These are phyloP conservation scores for Pachyrhynchus sulphureomaculatus DNA, from an alignment of 1,140 invertebrate species.

Conservation along the genomic window DNA sequence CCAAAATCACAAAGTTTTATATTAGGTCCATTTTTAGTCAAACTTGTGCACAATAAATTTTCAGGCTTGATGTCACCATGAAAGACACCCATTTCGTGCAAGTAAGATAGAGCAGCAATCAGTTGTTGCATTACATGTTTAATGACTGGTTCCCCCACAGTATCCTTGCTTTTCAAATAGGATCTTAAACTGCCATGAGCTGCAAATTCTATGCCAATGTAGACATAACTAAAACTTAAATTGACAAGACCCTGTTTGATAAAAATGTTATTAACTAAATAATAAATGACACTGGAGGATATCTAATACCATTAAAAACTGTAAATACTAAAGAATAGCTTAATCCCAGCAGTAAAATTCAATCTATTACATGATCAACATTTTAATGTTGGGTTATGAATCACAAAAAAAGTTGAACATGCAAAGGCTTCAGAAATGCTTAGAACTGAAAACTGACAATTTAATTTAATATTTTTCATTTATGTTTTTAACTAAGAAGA, in stretches of 20 bases:
- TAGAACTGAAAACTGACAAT: too few species aligned
- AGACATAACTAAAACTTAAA: constrained; percentile 19
- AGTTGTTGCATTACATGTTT: constrained; percentile 20
- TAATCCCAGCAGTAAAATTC: too few species aligned
- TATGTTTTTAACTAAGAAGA: too few species aligned
- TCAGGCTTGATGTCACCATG: constrained; percentile 27
- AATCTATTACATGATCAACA: too few species aligned
- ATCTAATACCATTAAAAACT: too few species aligned
- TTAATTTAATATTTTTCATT: too few species aligned
- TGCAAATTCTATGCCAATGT: constrained; percentile 21
- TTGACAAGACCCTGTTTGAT: background rate
- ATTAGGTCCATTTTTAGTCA: background rate
- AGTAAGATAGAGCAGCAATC: constrained; percentile 12
- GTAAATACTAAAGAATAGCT: too few species aligned
- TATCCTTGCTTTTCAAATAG: background rate
- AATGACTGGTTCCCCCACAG: background rate
- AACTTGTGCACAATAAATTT: constrained; percentile 11
- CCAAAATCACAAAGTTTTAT: constrained; percentile 29
- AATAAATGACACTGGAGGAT: background rate
- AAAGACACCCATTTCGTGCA: constrained; percentile 15
- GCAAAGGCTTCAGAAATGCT: too few species aligned
- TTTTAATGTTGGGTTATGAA: too few species aligned
- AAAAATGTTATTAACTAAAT: background rate
- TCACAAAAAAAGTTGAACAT: too few species aligned
- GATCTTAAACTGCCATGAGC: background rate